Percentiles rank a stretch among this genome's conserved stretches.
phyloP scores from a whole-genome alignment of 2,888 invertebrate genomes.

The Zygaena filipendulae region DNA sequence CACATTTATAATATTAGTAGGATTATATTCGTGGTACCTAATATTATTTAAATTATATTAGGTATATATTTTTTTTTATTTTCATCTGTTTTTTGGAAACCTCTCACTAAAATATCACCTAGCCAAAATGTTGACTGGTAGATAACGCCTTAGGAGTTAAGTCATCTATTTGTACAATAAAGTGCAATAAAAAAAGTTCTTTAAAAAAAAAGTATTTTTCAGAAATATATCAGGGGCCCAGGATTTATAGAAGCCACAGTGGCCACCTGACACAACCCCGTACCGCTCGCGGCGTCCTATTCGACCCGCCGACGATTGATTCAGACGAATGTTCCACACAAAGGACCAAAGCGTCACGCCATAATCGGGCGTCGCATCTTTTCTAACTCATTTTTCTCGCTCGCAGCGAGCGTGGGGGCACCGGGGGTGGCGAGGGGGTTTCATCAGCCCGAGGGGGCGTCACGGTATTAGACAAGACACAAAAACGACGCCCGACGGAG shows the following conservation, averaged over 20 bases:
- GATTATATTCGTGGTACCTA: too few relatives aligned
- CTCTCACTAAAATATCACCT: too few relatives aligned
- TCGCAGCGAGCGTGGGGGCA: constrained; percentile 32
- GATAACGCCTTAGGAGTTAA: too few relatives aligned
- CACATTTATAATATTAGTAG: too few relatives aligned
- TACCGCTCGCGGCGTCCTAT: constrained; percentile 28
- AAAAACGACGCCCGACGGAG: constrained; percentile 57
- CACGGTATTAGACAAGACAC: constrained; percentile 68
- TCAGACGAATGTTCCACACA: constrained; percentile 56
- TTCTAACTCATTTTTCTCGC: constrained; percentile 70
- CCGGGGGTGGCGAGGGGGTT: constrained; percentile 25
- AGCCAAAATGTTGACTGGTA: too few relatives aligned
- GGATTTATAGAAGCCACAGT: constrained; percentile 25
- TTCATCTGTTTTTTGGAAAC: too few relatives aligned
- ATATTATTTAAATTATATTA: too few relatives aligned
- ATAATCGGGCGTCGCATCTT: constrained; percentile 66
- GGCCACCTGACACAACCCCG: constrained; percentile 33
- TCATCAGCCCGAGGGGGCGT: constrained; percentile 57
- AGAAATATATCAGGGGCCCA: constrained; percentile 23
- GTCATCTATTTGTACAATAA: too few relatives aligned
- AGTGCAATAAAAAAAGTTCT: too few relatives aligned
- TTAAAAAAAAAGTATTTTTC: constrained; percentile 1
- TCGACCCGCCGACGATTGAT: constrained; percentile 52
- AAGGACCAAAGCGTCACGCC: constrained; percentile 51
- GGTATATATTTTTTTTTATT: too few relatives aligned